Percentiles rank a stretch among this genome's conserved stretches.
These are phyloP conservation scores for Hormaphis cornu DNA, from an alignment of 1,140 invertebrate species.

Conservation along the genomic window DNA sequence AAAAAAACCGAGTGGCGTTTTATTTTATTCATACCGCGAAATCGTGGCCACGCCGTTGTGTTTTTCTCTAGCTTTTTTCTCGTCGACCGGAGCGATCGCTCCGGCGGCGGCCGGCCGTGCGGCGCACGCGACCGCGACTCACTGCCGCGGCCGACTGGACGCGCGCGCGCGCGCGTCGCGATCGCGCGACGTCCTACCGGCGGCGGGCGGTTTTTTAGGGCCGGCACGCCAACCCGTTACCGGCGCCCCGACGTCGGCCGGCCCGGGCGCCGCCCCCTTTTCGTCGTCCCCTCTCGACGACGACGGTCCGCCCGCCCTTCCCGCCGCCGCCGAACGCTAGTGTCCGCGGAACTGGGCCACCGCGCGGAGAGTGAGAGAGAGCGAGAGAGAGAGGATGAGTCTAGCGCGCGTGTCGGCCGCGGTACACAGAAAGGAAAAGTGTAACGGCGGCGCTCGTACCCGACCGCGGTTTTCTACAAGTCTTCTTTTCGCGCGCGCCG, in stretches of 20 bases:
- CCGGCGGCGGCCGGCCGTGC: too few species aligned
- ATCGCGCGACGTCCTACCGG: neutral
- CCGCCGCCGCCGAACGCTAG: neutral
- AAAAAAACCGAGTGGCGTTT: too few species aligned
- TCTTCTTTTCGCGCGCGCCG: too few species aligned
- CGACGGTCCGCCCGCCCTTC: neutral
- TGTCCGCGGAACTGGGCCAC: conserved; percentile 6
- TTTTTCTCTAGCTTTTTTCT: too few species aligned
- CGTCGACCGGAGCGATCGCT: too few species aligned
- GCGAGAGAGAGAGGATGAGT: neutral
- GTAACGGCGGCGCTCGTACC: too few species aligned
- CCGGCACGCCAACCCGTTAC: conserved; percentile 8
- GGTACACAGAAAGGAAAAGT: conserved; percentile 26
- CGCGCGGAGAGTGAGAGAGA: neutral
- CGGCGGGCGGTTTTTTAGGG: neutral
- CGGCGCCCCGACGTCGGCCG: neutral
- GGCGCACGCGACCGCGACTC: too few species aligned
- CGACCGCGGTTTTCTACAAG: too few species aligned
- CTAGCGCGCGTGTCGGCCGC: conserved; percentile 24
- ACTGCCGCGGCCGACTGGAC: too few species aligned
- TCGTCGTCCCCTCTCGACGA: too few species aligned
- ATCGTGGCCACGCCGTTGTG: too few species aligned
- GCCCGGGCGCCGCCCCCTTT: conserved; percentile 20
- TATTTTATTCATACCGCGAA: too few species aligned
- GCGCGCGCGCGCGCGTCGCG: neutral